These are phyloP conservation scores for Lycia hirtaria DNA, from an alignment of 2,888 invertebrate genomes.

Conservation along the genomic window DNA sequence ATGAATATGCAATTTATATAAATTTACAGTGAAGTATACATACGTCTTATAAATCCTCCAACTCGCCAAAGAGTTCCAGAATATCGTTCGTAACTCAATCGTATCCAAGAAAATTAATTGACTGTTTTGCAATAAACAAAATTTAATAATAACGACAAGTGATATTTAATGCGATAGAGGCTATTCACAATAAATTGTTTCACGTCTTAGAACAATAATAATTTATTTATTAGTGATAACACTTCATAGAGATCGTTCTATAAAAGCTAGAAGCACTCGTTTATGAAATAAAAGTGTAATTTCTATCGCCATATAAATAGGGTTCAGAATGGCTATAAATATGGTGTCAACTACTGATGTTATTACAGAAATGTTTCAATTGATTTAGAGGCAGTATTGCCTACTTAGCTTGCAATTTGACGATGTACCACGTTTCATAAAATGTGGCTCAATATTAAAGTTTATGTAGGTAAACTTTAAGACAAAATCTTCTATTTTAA, in stretches of 20 bases:
- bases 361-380: constrained; percentile 38
- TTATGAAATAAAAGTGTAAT: constrained; percentile 23
- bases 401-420: constrained; percentile 30
- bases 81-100: constrained; percentile 15
- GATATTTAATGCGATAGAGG: constrained; percentile 22
- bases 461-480: neutral
- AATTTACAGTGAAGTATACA: no score
- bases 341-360: constrained; percentile 24
- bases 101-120: constrained; percentile 20
- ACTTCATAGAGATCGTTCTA: neutral
- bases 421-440: constrained; percentile 23
- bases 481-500: no score
- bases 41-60: constrained; percentile 8
- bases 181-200: constrained; percentile 20
- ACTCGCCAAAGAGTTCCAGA: neutral
- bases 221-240: constrained; percentile 26
- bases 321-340: constrained; percentile 15
- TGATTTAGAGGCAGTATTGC: constrained; percentile 35
- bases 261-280: constrained; percentile 2
- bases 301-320: constrained; percentile 19
- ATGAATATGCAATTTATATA: no score
- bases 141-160: constrained; percentile 24
- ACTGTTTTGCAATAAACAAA: constrained; percentile 21
- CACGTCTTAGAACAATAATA: constrained; percentile 21
- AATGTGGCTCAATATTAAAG: neutral